Conservation (phyloP, 2,888 invertebrate species). For the Tinea pellionella region DNA sequence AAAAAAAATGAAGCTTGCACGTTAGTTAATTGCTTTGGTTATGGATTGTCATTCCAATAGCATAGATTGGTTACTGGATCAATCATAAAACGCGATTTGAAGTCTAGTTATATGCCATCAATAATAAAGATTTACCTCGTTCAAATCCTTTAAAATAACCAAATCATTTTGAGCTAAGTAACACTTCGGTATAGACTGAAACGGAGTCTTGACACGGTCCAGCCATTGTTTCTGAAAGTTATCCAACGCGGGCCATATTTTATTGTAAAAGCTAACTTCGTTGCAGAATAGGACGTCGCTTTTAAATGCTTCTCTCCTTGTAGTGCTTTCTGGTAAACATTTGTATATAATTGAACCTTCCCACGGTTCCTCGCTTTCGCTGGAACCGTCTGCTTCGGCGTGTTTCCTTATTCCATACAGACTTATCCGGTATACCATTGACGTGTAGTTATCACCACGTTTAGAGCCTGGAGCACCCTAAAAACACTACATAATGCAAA, state of each 20-base stretch:
- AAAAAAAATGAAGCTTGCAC: no score
- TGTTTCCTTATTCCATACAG: slow-evolving; percentile 62
- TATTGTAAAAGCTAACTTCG: slow-evolving; percentile 78
- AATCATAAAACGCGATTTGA: no score
- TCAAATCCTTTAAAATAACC: slow-evolving; percentile 72
- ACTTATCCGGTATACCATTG: slow-evolving; percentile 75
- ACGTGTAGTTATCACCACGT: slow-evolving; percentile 80
- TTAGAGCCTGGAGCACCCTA: slow-evolving; percentile 78
- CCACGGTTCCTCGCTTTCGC: slow-evolving; percentile 64
- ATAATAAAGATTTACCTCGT: slow-evolving; percentile 27
- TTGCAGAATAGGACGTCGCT: slow-evolving; percentile 78
- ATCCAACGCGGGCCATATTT: slow-evolving; percentile 74
- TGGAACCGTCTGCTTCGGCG: slow-evolving; percentile 33
- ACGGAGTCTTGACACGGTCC: slow-evolving; percentile 43
- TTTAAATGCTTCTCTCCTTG: slow-evolving; percentile 74
- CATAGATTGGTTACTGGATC: no score
- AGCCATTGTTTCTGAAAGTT: slow-evolving; percentile 65
- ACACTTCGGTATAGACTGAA: slow-evolving; percentile 70
- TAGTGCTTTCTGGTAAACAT: slow-evolving; percentile 72
- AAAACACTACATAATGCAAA: slow-evolving; percentile 15
- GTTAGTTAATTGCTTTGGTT: no score
- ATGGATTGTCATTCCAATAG: no score
- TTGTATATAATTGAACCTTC: slow-evolving; percentile 76
- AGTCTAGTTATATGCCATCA: no score
- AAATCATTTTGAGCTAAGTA: slow-evolving; percentile 70